phyloP scores from a whole-genome alignment of 2,888 invertebrate genomes.

The Pristionchus exspectatus region DNA sequence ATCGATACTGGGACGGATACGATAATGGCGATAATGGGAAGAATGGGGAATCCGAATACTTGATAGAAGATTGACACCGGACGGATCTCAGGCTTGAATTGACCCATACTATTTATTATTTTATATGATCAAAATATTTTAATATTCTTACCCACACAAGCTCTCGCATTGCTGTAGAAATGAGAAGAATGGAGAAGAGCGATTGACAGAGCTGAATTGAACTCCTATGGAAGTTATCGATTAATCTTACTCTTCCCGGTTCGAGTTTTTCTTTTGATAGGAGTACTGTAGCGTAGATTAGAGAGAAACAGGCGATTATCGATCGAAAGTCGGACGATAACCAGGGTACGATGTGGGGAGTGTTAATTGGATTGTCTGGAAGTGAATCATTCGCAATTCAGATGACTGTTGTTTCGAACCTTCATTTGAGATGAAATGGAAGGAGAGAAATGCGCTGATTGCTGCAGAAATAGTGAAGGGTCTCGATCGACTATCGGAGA shows the following conservation, averaged over 20 bases:
- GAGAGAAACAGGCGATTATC: slow-evolving; percentile 2
- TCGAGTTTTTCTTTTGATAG: neutral
- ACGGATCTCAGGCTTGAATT: slow-evolving; percentile 60
- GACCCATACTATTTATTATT: neutral
- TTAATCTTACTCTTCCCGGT: neutral
- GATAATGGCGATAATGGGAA: slow-evolving; percentile 55
- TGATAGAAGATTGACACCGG: slow-evolving; percentile 57
- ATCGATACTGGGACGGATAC: slow-evolving; percentile 51
- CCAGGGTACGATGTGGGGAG: neutral
- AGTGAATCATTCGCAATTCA: neutral
- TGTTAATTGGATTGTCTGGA: neutral
- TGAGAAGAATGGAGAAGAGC: slow-evolving; percentile 4
- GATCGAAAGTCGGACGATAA: neutral
- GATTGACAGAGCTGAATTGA: neutral
- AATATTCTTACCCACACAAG: neutral
- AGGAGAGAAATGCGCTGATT: neutral
- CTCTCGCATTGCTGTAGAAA: neutral
- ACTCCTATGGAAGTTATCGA: neutral
- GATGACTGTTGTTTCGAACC: neutral
- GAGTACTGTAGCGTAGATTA: slow-evolving; percentile 42
- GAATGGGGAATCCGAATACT: slow-evolving; percentile 34
- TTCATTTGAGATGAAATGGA: slow-evolving; percentile 24
- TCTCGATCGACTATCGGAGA: slow-evolving; percentile 5
- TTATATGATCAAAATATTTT: neutral
- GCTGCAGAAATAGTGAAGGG: neutral